phyloP scores from a whole-genome alignment of 2,113 vertebrate genomes.

The Oophaga pumilio region DNA sequence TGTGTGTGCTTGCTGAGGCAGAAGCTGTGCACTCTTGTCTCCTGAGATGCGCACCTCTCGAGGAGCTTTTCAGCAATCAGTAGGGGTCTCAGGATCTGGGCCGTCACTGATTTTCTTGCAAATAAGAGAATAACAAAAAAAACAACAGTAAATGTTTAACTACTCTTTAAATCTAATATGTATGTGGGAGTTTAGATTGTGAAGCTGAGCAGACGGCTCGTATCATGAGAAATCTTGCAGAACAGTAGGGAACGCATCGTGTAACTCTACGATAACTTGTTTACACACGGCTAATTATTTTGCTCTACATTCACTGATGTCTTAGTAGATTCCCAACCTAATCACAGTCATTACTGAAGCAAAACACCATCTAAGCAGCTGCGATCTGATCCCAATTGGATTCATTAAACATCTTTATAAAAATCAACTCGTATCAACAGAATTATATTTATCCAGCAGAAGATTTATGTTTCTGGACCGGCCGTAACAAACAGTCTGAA shows the following conservation, averaged over 20 bases:
- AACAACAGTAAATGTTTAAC: too few relatives aligned
- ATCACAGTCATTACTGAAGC: neutral
- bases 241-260: neutral
- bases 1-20: too few relatives aligned
- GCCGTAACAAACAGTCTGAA: constrained; percentile 13
- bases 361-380: neutral
- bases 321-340: neutral
- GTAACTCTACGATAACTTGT: neutral
- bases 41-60: too few relatives aligned
- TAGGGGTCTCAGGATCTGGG: too few relatives aligned
- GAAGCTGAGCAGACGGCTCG: too few relatives aligned
- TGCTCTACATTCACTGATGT: neutral
- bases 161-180: too few relatives aligned
- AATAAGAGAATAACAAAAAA: too few relatives aligned
- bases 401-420: constrained; percentile 48
- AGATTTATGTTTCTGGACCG: constrained; percentile 32
- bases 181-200: too few relatives aligned
- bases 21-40: too few relatives aligned
- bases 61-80: too few relatives aligned
- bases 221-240: neutral
- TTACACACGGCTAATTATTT: neutral
- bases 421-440: constrained; percentile 35
- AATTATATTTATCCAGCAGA: constrained; percentile 58
- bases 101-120: too few relatives aligned
- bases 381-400: neutral